A percentile compares a stretch with the other conserved stretches of the same genome.
Conservation (phyloP, 2,888 invertebrate species). For the Pteria penguin region DNA sequence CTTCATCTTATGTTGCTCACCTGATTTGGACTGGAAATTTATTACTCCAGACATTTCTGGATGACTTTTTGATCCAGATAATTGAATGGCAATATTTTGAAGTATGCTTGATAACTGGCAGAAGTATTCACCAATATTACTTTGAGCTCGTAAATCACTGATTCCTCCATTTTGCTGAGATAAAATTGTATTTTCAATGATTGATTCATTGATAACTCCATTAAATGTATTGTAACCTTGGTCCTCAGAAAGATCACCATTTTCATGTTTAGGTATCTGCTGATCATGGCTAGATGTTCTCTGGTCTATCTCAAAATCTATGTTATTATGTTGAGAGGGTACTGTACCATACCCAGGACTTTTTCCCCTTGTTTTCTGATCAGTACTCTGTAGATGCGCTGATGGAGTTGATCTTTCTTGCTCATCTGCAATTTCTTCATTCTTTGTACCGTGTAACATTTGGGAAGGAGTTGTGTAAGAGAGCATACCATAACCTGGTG, state of each 20-base stretch:
- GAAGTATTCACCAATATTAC: constrained; percentile 28
- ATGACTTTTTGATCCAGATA: neutral
- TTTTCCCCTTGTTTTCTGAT: neutral
- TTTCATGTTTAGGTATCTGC: neutral
- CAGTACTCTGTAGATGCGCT: neutral
- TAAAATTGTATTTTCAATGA: neutral
- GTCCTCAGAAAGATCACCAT: neutral
- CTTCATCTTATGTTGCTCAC: no score
- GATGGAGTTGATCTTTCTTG: neutral
- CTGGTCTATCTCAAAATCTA: neutral
- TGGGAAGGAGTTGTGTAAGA: constrained; percentile 17
- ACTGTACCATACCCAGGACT: constrained; percentile 19
- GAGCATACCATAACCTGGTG: constrained; percentile 11
- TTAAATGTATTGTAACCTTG: neutral
- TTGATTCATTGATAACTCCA: no score
- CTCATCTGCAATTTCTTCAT: neutral
- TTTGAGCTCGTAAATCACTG: neutral
- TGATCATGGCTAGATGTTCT: neutral
- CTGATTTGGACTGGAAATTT: no score
- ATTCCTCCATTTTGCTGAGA: neutral
- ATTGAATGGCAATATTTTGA: constrained; percentile 6
- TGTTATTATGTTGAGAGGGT: constrained; percentile 4
- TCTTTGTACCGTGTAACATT: neutral
- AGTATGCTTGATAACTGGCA: constrained; percentile 10
- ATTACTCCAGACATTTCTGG: neutral